These are phyloP conservation scores for Stenodema calcarata DNA, from an alignment of 2,888 invertebrate species.

Conservation along the genomic window DNA sequence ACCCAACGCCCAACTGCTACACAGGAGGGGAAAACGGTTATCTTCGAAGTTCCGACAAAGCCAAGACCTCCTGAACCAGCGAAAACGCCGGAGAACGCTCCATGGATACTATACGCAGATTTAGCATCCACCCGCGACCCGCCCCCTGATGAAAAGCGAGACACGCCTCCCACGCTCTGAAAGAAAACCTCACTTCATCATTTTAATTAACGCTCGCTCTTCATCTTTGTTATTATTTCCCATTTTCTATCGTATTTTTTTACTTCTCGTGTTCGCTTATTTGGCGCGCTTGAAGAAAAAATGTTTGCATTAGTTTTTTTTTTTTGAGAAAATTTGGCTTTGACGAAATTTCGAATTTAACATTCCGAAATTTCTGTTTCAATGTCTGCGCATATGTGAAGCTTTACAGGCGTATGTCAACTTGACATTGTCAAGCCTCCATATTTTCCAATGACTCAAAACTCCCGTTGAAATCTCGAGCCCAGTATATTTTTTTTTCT, in stretches of 20 bases:
- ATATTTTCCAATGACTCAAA: neutral
- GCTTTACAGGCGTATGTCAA: neutral
- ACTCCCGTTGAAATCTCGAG: neutral
- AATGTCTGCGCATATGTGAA: neutral
- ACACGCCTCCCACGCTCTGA: neutral
- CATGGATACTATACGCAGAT: neutral
- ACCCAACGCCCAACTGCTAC: slow-evolving; percentile 39
- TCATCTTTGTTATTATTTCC: neutral
- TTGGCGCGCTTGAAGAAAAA: neutral
- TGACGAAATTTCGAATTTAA: neutral
- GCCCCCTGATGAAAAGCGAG: neutral
- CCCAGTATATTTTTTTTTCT: neutral
- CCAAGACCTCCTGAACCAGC: slow-evolving; percentile 21
- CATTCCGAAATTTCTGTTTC: neutral
- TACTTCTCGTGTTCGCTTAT: neutral
- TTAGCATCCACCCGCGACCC: neutral
- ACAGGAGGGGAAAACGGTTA: slow-evolving; percentile 21
- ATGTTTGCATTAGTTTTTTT: neutral
- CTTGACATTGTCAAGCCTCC: neutral
- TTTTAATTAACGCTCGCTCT: neutral
- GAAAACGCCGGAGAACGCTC: neutral
- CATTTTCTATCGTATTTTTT: neutral
- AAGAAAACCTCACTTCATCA: neutral
- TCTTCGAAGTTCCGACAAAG: neutral
- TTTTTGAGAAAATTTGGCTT: neutral